Base-by-base conservation (phyloP, 1,140 invertebrate species). In the Heliconius eleuchia region DNA sequence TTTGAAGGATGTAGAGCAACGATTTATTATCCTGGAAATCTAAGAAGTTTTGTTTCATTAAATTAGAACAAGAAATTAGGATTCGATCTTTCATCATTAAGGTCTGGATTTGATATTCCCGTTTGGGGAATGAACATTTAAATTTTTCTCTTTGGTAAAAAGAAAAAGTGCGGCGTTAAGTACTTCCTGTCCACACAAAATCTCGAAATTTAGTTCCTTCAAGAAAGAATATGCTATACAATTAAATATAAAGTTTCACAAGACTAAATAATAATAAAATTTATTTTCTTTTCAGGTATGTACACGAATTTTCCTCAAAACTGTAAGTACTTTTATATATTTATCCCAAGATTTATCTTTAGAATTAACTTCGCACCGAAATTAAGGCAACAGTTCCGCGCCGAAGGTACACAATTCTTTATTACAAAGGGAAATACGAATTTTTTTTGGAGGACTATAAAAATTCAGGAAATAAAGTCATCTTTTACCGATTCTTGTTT, bases 391-490 rank as follows among this genome's bases (percentile, higher is more conserved):
- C 55, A 23, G 55, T 57, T 57, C 55, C 55, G 55, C 55, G 23
- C 55, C 55, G 55, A 23, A 57, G 55, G n/a, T 57, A 57, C 18
- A 55, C 55, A 23, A 57, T 57, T 57, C 55, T 57, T 57, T 57
- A 57, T 57, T 57, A 57, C 55, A 57, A 57, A 57, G n/a, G 55
- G 55, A 23, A 57, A 57, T 23, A 57, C n/a, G 55, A 57, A 23
- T 52, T 19, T 19, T n/a, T 57, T 34, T 71, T 71, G 5, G 70
- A 6, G 16, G 34, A 71, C 70, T 37, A 71, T 71, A 71, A 71
- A 71, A 37, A 71, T 71, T 18, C 70, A 71, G 70, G 66, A 71
- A 77, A 78, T 74, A 73, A 78, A 80, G 71, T 73, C 76, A 34
- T 78, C 52, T 74, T 60, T 27, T n/a, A 42, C 37, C 55, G 72